Conservation (phyloP, 2,888 invertebrate species). For the Spodoptera exigua region DNA sequence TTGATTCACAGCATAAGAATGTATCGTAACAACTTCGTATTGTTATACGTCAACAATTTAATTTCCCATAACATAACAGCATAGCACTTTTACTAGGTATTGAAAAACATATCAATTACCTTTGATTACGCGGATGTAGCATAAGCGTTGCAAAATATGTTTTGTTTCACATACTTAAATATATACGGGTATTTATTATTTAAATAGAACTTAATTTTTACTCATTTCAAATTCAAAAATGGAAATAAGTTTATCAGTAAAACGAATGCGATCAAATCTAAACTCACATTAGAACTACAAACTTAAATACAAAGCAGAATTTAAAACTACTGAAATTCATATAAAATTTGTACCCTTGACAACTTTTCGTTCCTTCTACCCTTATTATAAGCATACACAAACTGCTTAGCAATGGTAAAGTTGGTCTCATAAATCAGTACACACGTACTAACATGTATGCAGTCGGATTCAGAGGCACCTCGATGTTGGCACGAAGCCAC, state of each 20-base stretch:
- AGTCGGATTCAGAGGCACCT: slow-evolving; percentile 63
- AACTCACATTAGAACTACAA: not conserved
- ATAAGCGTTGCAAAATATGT: too few species aligned
- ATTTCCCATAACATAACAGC: not conserved
- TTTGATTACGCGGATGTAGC: not conserved
- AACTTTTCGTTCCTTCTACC: slow-evolving; percentile 10
- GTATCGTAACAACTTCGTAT: not conserved
- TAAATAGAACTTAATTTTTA: too few species aligned
- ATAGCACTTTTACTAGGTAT: not conserved
- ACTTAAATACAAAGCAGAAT: not conserved
- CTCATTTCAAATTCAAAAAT: too few species aligned
- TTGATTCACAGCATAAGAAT: not conserved
- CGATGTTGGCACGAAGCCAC: slow-evolving; percentile 80
- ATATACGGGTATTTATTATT: too few species aligned
- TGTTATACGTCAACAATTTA: not conserved
- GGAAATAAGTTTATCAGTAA: too few species aligned
- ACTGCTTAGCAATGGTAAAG: slow-evolving; percentile 67
- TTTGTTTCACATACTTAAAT: too few species aligned
- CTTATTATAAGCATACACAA: slow-evolving; percentile 52
- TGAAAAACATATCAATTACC: slow-evolving; percentile 1
- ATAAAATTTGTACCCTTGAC: slow-evolving; percentile 12
- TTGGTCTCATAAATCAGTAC: slow-evolving; percentile 71
- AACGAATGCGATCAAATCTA: too few species aligned
- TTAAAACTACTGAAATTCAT: slow-evolving; percentile 2
- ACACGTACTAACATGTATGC: slow-evolving; percentile 65